Conservation (phyloP, 92 coral and sea anemone genomes). For the Parazoanthus darwini region DNA sequence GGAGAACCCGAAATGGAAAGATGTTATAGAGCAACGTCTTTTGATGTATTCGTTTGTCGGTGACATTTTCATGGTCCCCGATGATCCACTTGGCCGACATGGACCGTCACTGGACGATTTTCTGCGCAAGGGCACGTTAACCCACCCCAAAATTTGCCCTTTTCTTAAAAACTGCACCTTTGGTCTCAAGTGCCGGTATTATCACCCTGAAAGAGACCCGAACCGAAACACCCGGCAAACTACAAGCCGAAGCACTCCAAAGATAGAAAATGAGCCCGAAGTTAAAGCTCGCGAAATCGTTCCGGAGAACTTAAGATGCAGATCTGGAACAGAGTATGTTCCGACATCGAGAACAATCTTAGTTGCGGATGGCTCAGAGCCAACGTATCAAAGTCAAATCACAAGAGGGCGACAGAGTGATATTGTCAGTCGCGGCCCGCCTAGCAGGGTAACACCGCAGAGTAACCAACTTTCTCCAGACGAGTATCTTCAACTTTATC, state of each 20-base stretch:
- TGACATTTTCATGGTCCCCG: slow-evolving; percentile 90
- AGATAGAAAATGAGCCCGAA: slow-evolving; percentile 4
- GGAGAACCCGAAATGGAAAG: slow-evolving; percentile 81
- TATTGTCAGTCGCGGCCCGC: slow-evolving; percentile 37
- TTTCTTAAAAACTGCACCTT: slow-evolving; percentile 85
- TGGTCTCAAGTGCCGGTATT: slow-evolving; percentile 85
- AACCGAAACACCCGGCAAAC: slow-evolving; percentile 32
- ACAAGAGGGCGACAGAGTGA: slow-evolving; percentile 6
- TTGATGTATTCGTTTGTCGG: slow-evolving; percentile 86
- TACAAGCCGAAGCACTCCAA: slow-evolving; percentile 28
- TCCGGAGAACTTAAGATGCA: neutral
- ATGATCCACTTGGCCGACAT: slow-evolving; percentile 90
- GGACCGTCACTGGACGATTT: slow-evolving; percentile 93
- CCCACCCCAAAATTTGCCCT: slow-evolving; percentile 87
- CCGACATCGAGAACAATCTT: slow-evolving; percentile 11
- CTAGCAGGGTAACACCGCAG: slow-evolving; percentile 13
- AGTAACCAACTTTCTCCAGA: slow-evolving; percentile 30
- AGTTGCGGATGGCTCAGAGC: slow-evolving; percentile 18
- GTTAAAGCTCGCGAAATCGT: neutral
- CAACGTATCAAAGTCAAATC: slow-evolving; percentile 3
- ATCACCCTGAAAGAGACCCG: slow-evolving; percentile 92
- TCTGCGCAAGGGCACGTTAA: slow-evolving; percentile 76
- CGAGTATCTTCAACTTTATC: slow-evolving; percentile 33
- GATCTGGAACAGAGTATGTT: neutral
- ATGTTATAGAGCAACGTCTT: slow-evolving; percentile 82